Percentiles rank a stretch among this genome's conserved stretches.
phyloP scores from a whole-genome alignment of 2,797 vertebrate species.

The Fratercula arctica region DNA sequence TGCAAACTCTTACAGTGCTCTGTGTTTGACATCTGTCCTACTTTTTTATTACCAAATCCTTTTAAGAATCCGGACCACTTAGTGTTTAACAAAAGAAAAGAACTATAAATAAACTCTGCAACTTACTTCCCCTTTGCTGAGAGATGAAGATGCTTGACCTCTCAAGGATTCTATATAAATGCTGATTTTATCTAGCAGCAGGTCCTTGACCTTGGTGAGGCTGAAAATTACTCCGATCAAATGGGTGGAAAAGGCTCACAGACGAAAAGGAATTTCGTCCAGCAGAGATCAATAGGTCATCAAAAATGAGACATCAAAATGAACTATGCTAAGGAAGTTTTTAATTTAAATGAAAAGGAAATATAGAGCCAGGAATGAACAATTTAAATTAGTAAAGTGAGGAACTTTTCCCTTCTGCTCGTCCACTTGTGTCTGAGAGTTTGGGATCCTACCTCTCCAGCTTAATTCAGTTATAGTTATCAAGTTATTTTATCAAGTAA shows the following conservation, averaged over 20 bases:
- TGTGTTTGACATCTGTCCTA: not conserved
- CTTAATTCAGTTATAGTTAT: not conserved
- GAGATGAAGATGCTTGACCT: slow-evolving; percentile 56
- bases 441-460: not conserved
- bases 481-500: not conserved
- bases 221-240: slow-evolving; percentile 61
- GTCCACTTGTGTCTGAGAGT: not conserved
- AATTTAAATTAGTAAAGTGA: not conserved
- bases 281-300: slow-evolving; percentile 28
- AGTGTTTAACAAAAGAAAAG: slow-evolving; percentile 13
- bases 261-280: slow-evolving; percentile 9
- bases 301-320: slow-evolving; percentile 26
- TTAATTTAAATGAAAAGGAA: not conserved
- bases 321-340: not conserved
- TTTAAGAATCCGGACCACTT: slow-evolving; percentile 49
- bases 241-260: slow-evolving; percentile 51
- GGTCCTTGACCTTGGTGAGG: slow-evolving; percentile 35
- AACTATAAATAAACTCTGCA: slow-evolving; percentile 40
- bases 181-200: slow-evolving; percentile 60
- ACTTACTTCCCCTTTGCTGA: slow-evolving; percentile 59
- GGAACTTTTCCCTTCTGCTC: not conserved
- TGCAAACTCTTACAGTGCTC: not conserved
- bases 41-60: slow-evolving; percentile 42
- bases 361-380: not conserved
- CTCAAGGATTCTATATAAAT: slow-evolving; percentile 49